Percentiles rank a stretch among this genome's conserved stretches.
Conservation (phyloP, 2,888 invertebrate genomes). For the Drosophila anomalata region DNA sequence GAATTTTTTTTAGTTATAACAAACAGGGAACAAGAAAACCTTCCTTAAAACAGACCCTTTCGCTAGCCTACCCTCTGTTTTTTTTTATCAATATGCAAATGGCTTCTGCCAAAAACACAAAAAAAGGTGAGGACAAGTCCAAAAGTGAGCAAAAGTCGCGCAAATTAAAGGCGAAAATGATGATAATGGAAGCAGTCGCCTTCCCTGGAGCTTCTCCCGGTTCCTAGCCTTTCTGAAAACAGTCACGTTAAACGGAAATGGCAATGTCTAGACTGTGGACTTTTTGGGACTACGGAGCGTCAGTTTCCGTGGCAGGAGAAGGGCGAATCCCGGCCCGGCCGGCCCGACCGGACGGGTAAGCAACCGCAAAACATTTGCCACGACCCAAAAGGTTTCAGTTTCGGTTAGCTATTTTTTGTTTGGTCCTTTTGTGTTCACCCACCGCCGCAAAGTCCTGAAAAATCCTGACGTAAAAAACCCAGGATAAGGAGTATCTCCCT, state of each 20-base stretch:
- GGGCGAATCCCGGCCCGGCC: too few relatives aligned
- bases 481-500: conserved; percentile 1
- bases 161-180: conserved; percentile 50
- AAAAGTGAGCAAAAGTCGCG: conserved; percentile 50
- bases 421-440: conserved; percentile 8
- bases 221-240: conserved; percentile 27
- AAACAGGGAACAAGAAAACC: conserved; percentile 23
- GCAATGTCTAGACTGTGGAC: conserved; percentile 72
- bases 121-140: conserved; percentile 33
- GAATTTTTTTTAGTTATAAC: conserved; percentile 18
- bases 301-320: conserved; percentile 15
- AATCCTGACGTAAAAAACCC: neutral
- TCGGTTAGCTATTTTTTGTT: conserved; percentile 44
- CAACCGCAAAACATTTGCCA: conserved; percentile 63
- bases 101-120: conserved; percentile 12
- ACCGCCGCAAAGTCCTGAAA: neutral
- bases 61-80: conserved; percentile 4
- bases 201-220: neutral
- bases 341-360: conserved; percentile 13
- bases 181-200: conserved; percentile 44
- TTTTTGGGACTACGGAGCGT: conserved; percentile 24
- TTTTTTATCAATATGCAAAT: conserved; percentile 58
- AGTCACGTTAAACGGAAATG: conserved; percentile 76
- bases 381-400: conserved; percentile 58
- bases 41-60: conserved; percentile 1